These are phyloP conservation scores for Petrocephalus microphthalmus DNA, from an alignment of 2,113 vertebrate species.

Conservation along the genomic window DNA sequence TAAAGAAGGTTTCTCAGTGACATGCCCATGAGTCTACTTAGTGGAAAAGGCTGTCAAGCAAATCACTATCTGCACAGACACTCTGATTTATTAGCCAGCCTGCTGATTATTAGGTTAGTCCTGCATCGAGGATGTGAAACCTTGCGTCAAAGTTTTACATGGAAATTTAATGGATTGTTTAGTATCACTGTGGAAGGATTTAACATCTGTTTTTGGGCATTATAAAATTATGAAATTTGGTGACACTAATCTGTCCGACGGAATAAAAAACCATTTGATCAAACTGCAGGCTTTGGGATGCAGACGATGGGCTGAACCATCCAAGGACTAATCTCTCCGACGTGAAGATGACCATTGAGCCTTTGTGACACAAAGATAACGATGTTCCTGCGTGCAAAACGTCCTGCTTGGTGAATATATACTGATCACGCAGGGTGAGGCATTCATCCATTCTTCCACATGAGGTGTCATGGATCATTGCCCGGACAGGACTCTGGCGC, in stretches of 20 bases:
- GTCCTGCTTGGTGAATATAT: not conserved
- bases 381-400: not conserved
- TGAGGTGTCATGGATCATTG: constrained; percentile 3
- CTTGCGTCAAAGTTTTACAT: not conserved
- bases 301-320: not conserved
- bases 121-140: not conserved
- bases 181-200: not conserved
- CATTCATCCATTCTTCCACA: constrained; percentile 5
- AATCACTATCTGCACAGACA: not conserved
- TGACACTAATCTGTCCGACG: not conserved
- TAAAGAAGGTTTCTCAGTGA: not conserved
- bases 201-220: not conserved
- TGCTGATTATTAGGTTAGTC: not conserved
- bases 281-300: not conserved
- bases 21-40: not conserved
- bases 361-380: not conserved
- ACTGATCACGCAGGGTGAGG: not conserved
- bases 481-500: not conserved
- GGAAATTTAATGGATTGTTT: not conserved
- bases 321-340: not conserved
- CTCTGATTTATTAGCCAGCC: not conserved
- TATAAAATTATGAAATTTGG: not conserved
- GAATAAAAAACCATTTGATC: constrained; percentile 1
- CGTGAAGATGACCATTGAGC: not conserved
- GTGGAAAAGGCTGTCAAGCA: not conserved